phyloP scores from a whole-genome alignment of 1,140 invertebrate species.

The Megathymus violae region DNA sequence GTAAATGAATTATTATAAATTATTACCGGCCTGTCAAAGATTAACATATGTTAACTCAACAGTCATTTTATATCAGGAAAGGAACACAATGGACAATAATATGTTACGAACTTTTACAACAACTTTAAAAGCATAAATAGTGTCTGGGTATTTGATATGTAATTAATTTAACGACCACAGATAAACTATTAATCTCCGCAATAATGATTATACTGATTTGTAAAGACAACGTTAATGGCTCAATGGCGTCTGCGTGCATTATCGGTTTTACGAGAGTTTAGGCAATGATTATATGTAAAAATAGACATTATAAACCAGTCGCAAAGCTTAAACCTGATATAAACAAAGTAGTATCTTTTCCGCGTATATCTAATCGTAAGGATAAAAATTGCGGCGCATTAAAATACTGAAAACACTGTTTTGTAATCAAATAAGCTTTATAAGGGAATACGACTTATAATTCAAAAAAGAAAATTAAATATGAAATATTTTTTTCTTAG shows the following conservation, averaged over 20 bases:
- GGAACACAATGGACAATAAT: too few species aligned
- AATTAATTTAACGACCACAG: constrained; percentile 12
- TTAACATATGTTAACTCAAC: too few species aligned
- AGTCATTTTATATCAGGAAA: too few species aligned
- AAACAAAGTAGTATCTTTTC: constrained; percentile 16
- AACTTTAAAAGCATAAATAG: not conserved
- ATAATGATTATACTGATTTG: not conserved
- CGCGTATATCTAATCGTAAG: constrained; percentile 30
- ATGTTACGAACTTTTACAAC: not conserved
- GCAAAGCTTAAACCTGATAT: constrained; percentile 6
- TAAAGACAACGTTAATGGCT: constrained; percentile 11
- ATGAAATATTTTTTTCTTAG: too few species aligned
- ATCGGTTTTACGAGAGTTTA: constrained; percentile 5
- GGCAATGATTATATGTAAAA: constrained; percentile 17
- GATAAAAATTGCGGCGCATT: constrained; percentile 20
- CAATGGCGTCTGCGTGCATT: not conserved
- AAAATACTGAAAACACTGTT: too few species aligned
- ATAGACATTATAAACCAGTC: constrained; percentile 24
- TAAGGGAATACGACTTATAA: too few species aligned
- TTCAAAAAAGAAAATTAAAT: too few species aligned
- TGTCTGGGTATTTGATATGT: not conserved
- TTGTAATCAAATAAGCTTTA: too few species aligned
- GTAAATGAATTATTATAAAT: too few species aligned
- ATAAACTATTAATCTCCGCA: constrained; percentile 9
- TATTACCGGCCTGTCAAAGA: too few species aligned